Percentiles rank a stretch among this genome's conserved stretches.
Conservation (phyloP, 2,113 vertebrate genomes). For the Cottus gobio region DNA sequence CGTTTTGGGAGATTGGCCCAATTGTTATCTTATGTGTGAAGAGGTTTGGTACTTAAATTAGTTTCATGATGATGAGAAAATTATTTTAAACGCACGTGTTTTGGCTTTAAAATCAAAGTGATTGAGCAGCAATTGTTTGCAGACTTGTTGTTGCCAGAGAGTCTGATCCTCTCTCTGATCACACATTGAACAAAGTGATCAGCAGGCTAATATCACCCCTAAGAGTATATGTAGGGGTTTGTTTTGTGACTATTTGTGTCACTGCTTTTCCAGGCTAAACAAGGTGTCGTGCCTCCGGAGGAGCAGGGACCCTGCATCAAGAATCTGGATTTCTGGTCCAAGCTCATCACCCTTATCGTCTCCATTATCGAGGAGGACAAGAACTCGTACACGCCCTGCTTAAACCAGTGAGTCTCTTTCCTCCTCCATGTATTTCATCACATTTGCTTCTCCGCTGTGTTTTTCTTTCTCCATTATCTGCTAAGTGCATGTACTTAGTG, state of each 20-base stretch:
- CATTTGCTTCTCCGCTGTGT: neutral
- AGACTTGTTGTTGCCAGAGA: neutral
- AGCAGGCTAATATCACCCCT: neutral
- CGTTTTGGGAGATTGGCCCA: neutral
- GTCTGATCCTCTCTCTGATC: neutral
- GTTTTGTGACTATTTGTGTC: neutral
- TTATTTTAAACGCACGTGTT: neutral
- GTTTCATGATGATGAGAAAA: neutral
- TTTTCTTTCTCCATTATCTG: slow-evolving; percentile 2
- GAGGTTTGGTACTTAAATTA: neutral
- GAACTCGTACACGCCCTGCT: slow-evolving; percentile 97
- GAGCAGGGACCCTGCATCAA: slow-evolving; percentile 99
- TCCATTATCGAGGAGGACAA: slow-evolving; percentile 99
- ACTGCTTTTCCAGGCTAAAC: slow-evolving; percentile 87
- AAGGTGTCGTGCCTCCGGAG: slow-evolving; percentile 93
- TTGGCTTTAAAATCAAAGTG: neutral
- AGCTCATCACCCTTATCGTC: slow-evolving; percentile 98
- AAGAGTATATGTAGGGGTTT: neutral
- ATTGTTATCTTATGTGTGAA: neutral
- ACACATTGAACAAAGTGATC: neutral
- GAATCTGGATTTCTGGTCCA: slow-evolving; percentile 99
- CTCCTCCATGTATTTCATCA: neutral
- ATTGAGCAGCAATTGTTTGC: neutral
- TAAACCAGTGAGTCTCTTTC: slow-evolving; percentile 92
- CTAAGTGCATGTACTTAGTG: neutral